These are phyloP conservation scores for Euphonia xanthogaster DNA, from an alignment of 2,797 vertebrate species.

Conservation along the genomic window DNA sequence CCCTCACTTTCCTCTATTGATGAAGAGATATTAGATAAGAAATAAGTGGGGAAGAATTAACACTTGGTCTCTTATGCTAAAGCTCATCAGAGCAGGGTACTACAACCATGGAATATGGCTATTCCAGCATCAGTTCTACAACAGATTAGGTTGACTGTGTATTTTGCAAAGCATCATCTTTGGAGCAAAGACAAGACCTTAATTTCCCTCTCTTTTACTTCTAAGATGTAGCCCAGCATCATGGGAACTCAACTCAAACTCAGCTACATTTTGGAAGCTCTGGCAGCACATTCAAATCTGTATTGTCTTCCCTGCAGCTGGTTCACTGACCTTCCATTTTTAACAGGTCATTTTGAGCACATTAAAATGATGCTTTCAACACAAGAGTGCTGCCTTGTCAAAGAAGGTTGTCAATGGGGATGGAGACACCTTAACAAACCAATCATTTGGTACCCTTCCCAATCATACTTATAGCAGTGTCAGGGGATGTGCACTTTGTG, in stretches of 20 bases:
- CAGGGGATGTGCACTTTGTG: background rate
- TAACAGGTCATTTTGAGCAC: background rate
- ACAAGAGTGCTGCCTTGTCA: background rate
- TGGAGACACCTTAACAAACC: background rate
- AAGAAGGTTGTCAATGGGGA: background rate
- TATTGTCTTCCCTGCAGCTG: background rate
- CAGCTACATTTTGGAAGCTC: background rate
- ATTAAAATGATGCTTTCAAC: background rate
- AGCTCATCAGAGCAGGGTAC: background rate
- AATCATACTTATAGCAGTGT: background rate
- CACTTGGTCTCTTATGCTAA: background rate
- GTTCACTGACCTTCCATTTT: background rate
- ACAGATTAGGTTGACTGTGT: background rate
- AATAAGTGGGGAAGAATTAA: background rate
- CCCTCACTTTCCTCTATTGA: background rate
- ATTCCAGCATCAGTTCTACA: background rate
- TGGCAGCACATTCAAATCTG: background rate
- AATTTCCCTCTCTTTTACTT: background rate
- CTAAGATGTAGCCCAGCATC: background rate
- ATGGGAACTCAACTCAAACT: background rate
- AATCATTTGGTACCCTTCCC: background rate
- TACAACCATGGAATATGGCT: background rate
- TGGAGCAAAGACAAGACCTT: background rate
- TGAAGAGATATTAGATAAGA: background rate
- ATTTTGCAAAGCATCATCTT: background rate